Conservation (phyloP, 2,888 invertebrate genomes). For the Agriopis aurantiaria region DNA sequence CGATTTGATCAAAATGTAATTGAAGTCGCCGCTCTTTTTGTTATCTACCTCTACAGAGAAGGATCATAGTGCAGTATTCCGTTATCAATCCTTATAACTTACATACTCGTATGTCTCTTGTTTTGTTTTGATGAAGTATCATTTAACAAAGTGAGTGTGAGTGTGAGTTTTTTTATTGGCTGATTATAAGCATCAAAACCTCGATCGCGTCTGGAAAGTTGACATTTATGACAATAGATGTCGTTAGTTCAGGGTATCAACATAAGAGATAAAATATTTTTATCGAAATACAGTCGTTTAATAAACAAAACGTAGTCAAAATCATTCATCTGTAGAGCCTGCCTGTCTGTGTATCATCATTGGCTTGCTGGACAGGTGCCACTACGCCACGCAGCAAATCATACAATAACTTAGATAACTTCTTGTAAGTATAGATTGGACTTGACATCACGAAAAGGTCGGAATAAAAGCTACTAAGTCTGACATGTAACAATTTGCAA, state of each 20-base stretch:
- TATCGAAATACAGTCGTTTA: neutral
- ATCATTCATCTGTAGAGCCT: neutral
- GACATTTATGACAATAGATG: neutral
- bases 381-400: neutral
- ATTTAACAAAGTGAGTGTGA: neutral
- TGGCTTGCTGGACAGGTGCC: neutral
- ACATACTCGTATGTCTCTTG: neutral
- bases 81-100: slow-evolving; percentile 8
- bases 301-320: neutral
- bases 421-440: slow-evolving; percentile 1
- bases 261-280: neutral
- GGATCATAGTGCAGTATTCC: slow-evolving; percentile 18
- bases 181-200: neutral
- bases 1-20: slow-evolving; percentile 59
- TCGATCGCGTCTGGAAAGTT: slow-evolving; percentile 1
- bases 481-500: slow-evolving; percentile 39
- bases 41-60: slow-evolving; percentile 46
- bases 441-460: slow-evolving; percentile 18
- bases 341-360: no score
- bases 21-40: slow-evolving; percentile 69
- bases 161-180: neutral
- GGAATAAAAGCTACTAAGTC: slow-evolving; percentile 21
- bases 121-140: slow-evolving; percentile 12
- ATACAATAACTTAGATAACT: neutral
- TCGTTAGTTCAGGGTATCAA: no score